Evolutionary conservation across 2,113 vertebrate species (phyloP), one percentile per base, ranked within the genome.

Genomic region (Xiphophorus hellerii): DNA sequence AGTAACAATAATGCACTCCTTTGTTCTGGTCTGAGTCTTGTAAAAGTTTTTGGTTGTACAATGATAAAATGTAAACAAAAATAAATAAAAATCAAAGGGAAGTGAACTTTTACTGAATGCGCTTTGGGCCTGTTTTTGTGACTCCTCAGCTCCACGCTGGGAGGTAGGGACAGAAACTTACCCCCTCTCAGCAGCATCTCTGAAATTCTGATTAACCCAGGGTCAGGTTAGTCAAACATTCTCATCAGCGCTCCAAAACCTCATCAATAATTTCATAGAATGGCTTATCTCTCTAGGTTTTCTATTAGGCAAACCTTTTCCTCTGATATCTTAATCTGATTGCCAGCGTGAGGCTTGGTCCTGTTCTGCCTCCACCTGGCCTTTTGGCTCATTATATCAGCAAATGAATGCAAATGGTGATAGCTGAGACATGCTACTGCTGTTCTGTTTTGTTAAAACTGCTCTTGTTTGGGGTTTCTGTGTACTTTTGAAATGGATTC

Each of bases 211-310:
- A 87, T 84, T 83, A 90, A 85, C 78, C 83, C 78, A 84, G 90
- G 90, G 90, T 92, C 92, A 90, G 63, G 73, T 86, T 88, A 84
- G 81, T 76, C 80, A 84, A 89, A 90, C 77, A 79, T 87, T 78
- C 83, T 62, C 77, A 68, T 85, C 84, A 82, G 63, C 13, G 11
- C 65, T 73, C 72, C 76, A 80, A 77, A 90, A 88, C 76, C 85
- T 84, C 84, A 86, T 89, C 69, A 87, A 87, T 85, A 87, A 90
- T 85, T 83, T 76, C 78, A 87, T 71, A 83, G 74, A 66, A 20
- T 67, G 51, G 78, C 85, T 84, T 85, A 86, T 76, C 86, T 83
- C 76, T 78, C 76, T 82, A 78, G 77, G 33, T 78, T 35, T 87
- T 92, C 82, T 80, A 85, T 92, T 89, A 82, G 83, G 84, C 76